These are phyloP conservation scores for Octomys mimax DNA, from an alignment of 2,797 vertebrate species.

Conservation along the genomic window DNA sequence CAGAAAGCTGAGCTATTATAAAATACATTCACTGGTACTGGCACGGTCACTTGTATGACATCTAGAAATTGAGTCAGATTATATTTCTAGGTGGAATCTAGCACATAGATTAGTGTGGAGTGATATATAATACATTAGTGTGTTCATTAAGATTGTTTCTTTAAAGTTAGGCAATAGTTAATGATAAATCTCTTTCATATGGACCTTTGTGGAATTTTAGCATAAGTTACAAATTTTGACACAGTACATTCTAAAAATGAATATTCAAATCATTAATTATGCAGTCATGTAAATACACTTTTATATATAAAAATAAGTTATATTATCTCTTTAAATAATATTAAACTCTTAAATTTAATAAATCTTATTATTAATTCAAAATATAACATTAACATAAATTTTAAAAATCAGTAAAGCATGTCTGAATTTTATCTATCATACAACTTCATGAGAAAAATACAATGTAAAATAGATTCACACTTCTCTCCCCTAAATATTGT, in stretches of 20 bases:
- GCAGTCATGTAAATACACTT: neutral
- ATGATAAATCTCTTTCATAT: neutral
- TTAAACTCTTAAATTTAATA: slow-evolving; percentile 14
- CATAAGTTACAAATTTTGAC: neutral
- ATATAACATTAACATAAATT: slow-evolving; percentile 67
- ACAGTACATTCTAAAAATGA: neutral
- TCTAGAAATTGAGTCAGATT: slow-evolving; percentile 23
- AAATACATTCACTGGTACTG: slow-evolving; percentile 5
- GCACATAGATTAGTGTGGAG: neutral
- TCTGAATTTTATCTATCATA: slow-evolving; percentile 32
- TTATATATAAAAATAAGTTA: neutral
- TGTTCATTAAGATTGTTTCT: slow-evolving; percentile 8
- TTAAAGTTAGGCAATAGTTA: neutral
- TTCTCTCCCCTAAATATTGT: slow-evolving; percentile 73
- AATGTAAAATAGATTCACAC: slow-evolving; percentile 66
- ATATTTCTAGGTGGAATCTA: neutral
- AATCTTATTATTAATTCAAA: slow-evolving; percentile 56
- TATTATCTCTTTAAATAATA: slow-evolving; percentile 31
- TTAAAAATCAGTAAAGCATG: slow-evolving; percentile 48
- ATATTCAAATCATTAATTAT: neutral
- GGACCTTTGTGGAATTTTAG: neutral
- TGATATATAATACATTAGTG: neutral
- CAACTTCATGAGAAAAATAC: slow-evolving; percentile 60
- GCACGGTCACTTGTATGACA: neutral
- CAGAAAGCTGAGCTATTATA: neutral